Evolutionary conservation across 2,888 invertebrate genomes (phyloP).

Genomic region (Drosophila rubida): DNA sequence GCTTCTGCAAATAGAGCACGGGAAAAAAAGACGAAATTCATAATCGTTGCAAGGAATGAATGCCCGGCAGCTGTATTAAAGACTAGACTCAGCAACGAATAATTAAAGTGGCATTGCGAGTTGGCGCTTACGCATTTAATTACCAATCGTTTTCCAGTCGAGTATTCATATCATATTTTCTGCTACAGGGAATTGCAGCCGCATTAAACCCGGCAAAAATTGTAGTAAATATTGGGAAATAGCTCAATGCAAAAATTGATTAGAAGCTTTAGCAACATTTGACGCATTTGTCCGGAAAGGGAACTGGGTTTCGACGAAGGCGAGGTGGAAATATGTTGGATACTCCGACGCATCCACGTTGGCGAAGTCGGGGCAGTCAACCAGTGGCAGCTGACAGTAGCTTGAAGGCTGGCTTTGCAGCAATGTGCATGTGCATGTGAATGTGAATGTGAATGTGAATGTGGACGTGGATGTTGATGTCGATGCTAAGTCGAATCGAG

Average conservation of each 20-base stretch:
- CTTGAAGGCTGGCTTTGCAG: slow-evolving; percentile 37
- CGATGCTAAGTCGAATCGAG: slow-evolving; percentile 43
- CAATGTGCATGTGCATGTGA: slow-evolving; percentile 51
- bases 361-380: slow-evolving; percentile 17
- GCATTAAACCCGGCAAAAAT: slow-evolving; percentile 40
- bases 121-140: no score
- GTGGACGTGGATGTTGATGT: slow-evolving; percentile 23
- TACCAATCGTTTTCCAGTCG: no score
- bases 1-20: slow-evolving; percentile 52
- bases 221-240: slow-evolving; percentile 50
- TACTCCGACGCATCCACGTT: background rate
- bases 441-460: slow-evolving; percentile 17
- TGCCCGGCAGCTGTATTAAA: background rate
- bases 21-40: slow-evolving; percentile 11
- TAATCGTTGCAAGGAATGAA: background rate
- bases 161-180: background rate
- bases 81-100: background rate
- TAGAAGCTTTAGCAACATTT: slow-evolving; percentile 66
- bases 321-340: background rate
- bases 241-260: slow-evolving; percentile 73
- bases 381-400: slow-evolving; percentile 45
- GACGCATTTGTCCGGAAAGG: slow-evolving; percentile 30
- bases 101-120: no score
- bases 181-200: slow-evolving; percentile 6
- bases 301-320: background rate